Evolutionary conservation across 2,113 vertebrate genomes (phyloP).

Genomic region (Microcebus tavaratra): DNA sequence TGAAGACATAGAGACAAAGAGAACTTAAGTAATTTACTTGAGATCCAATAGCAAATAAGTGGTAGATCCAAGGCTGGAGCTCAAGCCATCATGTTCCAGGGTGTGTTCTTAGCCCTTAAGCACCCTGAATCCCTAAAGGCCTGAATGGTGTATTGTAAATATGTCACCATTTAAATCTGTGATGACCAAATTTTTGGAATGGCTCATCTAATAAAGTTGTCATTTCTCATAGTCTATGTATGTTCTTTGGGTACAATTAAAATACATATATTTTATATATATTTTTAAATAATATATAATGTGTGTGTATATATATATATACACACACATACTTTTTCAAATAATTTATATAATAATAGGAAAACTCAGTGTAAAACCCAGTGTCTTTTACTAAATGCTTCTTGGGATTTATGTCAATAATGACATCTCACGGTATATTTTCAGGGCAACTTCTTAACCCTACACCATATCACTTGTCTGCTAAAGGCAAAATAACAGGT

Average conservation of each 20-base stretch:
- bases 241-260: background rate
- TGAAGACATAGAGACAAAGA: background rate
- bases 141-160: background rate
- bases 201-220: background rate
- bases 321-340: background rate
- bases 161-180: background rate
- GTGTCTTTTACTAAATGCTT: background rate
- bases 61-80: background rate
- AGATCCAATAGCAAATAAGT: background rate
- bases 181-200: background rate
- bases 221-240: background rate
- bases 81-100: background rate
- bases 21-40: background rate
- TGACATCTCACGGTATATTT: background rate
- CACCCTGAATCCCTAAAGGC: background rate
- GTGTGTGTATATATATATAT: too few species aligned
- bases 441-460: background rate
- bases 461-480: background rate
- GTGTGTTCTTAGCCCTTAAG: accelerated
- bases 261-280: background rate
- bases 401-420: background rate
- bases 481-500: background rate
- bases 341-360: background rate
- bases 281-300: background rate
- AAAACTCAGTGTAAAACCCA: background rate